Conservation (phyloP, 2,888 invertebrate species). For the Blomia tropicalis region DNA sequence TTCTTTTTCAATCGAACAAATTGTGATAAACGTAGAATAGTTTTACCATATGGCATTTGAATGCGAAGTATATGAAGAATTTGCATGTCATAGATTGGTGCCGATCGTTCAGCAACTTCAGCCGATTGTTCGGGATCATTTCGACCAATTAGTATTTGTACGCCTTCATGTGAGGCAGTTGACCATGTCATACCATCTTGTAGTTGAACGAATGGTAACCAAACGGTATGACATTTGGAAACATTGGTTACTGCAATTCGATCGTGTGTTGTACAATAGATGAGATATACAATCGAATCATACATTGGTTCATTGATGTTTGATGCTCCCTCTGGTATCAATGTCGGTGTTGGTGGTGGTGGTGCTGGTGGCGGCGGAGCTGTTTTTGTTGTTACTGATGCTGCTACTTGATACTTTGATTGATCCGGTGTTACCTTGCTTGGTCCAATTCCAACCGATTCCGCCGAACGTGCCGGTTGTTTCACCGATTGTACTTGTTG, state of each 20-base stretch:
- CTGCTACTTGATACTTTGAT: too few relatives aligned
- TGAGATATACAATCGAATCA: constrained; percentile 5
- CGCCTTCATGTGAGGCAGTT: background rate
- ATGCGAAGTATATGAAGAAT: constrained; percentile 6
- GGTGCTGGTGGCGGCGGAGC: background rate
- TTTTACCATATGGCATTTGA: constrained; percentile 10
- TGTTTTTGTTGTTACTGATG: too few relatives aligned
- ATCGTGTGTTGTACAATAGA: background rate
- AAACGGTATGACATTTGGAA: background rate
- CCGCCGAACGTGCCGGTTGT: too few relatives aligned
- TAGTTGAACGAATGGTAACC: constrained; percentile 9
- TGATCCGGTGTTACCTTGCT: too few relatives aligned
- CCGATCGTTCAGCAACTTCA: background rate
- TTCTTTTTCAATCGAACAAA: background rate
- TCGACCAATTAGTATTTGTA: background rate
- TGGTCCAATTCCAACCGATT: too few relatives aligned
- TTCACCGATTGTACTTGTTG: too few relatives aligned
- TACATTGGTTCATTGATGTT: background rate
- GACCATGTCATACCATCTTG: background rate
- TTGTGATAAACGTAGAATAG: background rate
- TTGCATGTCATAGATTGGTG: background rate
- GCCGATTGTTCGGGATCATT: constrained; percentile 13
- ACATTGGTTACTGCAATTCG: constrained; percentile 7
- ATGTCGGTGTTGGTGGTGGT: background rate
- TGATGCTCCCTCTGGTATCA: background rate